A percentile compares a stretch with the other conserved stretches of the same genome.
Conservation (phyloP, 2,797 vertebrate genomes). For the Cheirogaleus major region DNA sequence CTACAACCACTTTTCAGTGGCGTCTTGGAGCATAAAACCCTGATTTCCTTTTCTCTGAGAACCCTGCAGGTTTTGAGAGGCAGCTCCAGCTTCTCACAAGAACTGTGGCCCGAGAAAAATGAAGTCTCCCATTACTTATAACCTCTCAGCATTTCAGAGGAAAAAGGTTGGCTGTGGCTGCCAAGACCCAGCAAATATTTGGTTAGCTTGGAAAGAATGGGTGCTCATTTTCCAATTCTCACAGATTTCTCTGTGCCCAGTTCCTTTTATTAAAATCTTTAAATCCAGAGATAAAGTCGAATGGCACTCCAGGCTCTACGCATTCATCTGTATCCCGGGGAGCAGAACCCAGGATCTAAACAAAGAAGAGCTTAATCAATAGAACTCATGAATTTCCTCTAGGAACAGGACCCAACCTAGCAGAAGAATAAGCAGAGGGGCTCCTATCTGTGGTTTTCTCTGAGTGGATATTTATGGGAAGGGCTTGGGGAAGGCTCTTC, state of each 20-base stretch:
- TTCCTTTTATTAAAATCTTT: slow-evolving; percentile 77
- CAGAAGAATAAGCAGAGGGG: not conserved
- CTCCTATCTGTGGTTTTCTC: not conserved
- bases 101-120: slow-evolving; percentile 59
- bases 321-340: slow-evolving; percentile 69
- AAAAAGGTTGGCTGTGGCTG: slow-evolving; percentile 58
- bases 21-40: not conserved
- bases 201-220: slow-evolving; percentile 77
- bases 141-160: slow-evolving; percentile 54
- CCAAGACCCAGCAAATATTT: slow-evolving; percentile 78
- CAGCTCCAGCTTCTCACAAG: slow-evolving; percentile 48
- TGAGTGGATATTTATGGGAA: not conserved
- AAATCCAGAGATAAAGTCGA: slow-evolving; percentile 70
- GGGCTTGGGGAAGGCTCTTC: not conserved
- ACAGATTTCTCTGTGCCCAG: slow-evolving; percentile 67
- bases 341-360: slow-evolving; percentile 69
- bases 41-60: not conserved
- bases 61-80: not conserved
- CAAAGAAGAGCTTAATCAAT: slow-evolving; percentile 71
- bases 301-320: slow-evolving; percentile 52
- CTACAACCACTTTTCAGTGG: not conserved
- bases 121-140: slow-evolving; percentile 58
- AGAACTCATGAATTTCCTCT: slow-evolving; percentile 60
- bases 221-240: slow-evolving; percentile 71
- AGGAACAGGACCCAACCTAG: not conserved